phyloP scores from a whole-genome alignment of 2,113 vertebrate genomes.

The Fulmarus glacialis region DNA sequence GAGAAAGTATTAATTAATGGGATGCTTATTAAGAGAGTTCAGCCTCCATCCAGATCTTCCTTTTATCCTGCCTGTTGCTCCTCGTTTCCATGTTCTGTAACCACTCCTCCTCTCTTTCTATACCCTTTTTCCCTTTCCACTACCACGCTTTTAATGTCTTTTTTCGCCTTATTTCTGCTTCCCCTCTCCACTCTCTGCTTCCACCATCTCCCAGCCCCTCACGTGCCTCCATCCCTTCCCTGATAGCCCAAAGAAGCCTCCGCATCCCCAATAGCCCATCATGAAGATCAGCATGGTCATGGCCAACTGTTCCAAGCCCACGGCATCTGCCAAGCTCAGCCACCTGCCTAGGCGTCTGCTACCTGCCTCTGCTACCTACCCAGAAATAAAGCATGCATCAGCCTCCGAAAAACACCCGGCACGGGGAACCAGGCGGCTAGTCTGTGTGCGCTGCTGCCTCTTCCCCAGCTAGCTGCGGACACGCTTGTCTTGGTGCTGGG shows the following conservation, averaged over 20 bases:
- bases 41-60: not conserved
- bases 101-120: not conserved
- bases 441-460: not conserved
- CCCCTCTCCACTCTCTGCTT: not conserved
- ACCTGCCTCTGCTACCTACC: not conserved
- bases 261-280: not conserved
- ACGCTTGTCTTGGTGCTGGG: fast-evolving
- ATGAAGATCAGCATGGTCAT: not conserved
- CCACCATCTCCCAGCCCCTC: not conserved
- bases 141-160: not conserved
- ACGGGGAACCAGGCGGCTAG: fast-evolving
- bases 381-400: not conserved
- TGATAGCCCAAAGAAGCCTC: not conserved
- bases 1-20: not conserved
- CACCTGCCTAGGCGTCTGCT: not conserved
- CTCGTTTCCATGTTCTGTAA: not conserved
- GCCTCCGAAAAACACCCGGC: not conserved
- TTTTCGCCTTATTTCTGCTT: not conserved
- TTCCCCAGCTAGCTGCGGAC: not conserved
- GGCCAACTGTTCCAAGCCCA: not conserved
- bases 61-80: not conserved
- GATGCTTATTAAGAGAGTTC: not conserved
- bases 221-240: not conserved
- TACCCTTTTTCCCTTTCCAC: not conserved
- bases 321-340: not conserved